Conservation (phyloP, 2,797 vertebrate genomes). For the Sylvilagus floridanus region DNA sequence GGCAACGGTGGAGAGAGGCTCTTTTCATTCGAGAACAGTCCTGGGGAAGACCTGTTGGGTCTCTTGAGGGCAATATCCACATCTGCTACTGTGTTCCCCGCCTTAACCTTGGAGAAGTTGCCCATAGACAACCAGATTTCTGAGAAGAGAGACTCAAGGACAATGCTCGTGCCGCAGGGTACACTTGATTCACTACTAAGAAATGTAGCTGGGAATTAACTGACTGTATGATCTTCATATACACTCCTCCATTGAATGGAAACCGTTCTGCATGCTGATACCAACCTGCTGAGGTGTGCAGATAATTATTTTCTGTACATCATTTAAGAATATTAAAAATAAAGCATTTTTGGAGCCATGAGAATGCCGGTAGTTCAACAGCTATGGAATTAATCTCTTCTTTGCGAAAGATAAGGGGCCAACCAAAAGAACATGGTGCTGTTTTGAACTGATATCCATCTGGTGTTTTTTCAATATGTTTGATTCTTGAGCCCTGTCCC, state of each 20-base stretch:
- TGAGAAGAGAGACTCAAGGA: neutral
- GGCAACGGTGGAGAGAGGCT: fast-evolving
- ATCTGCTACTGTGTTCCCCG: neutral
- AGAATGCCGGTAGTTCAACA: conserved; percentile 13
- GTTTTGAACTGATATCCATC: neutral
- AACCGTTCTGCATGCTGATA: conserved; percentile 66
- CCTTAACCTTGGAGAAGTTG: conserved; percentile 7
- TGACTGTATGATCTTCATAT: conserved; percentile 76
- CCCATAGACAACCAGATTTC: neutral
- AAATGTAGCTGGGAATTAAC: conserved; percentile 69
- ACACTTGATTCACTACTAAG: conserved; percentile 60
- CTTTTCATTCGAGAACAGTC: neutral
- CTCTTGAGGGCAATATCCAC: neutral
- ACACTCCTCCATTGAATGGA: conserved; percentile 70
- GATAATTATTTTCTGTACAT: conserved; percentile 57
- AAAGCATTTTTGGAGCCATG: conserved; percentile 8
- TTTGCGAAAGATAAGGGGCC: neutral
- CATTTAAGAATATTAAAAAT: conserved; percentile 30
- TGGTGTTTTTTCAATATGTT: neutral
- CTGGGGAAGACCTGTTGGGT: neutral
- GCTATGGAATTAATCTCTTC: neutral
- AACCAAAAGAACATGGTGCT: neutral
- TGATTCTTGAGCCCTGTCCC: neutral
- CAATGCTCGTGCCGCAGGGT: conserved; percentile 8
- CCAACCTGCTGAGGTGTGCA: conserved; percentile 71